Percentiles rank a stretch among this genome's conserved stretches.
phyloP scores from a whole-genome alignment of 2,888 invertebrate genomes.

The Drosophila buzzatii region DNA sequence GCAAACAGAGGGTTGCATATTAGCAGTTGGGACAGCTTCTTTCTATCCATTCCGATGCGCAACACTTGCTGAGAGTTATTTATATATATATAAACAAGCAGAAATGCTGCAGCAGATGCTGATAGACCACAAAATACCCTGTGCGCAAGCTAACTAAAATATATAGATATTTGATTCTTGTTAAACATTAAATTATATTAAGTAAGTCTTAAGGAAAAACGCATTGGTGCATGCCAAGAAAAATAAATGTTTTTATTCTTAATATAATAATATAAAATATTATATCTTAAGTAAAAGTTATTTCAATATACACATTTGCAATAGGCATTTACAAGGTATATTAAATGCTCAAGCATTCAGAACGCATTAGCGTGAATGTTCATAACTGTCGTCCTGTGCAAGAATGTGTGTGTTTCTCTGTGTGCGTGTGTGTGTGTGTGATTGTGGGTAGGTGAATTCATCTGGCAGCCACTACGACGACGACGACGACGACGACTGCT shows the following conservation, averaged over 20 bases:
- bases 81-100: conserved; percentile 48
- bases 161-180: not conserved
- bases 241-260: not conserved
- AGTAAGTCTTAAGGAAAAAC: not conserved
- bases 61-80: conserved; percentile 68
- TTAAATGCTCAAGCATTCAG: conserved; percentile 65
- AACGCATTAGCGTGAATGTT: conserved; percentile 75
- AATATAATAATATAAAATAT: not conserved
- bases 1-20: conserved; percentile 50
- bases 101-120: not conserved
- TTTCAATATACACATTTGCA: conserved; percentile 1
- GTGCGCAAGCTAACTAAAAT: not conserved
- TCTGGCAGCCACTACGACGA: conserved; percentile 30
- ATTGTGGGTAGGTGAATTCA: conserved; percentile 34
- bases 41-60: conserved; percentile 46
- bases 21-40: conserved; percentile 53
- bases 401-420: conserved; percentile 15
- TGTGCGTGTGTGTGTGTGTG: conserved; percentile 14
- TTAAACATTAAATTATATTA: not conserved
- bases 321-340: conserved; percentile 24
- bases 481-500: conserved; percentile 31
- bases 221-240: no score
- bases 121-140: conserved; percentile 17
- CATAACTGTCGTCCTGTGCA: conserved; percentile 63
- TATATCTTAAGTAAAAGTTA: not conserved